Evolutionary conservation across 92 coral and sea anemone species (phyloP), one percentile per base, ranked within the genome.

Genomic region (Siderastrea siderea): DNA sequence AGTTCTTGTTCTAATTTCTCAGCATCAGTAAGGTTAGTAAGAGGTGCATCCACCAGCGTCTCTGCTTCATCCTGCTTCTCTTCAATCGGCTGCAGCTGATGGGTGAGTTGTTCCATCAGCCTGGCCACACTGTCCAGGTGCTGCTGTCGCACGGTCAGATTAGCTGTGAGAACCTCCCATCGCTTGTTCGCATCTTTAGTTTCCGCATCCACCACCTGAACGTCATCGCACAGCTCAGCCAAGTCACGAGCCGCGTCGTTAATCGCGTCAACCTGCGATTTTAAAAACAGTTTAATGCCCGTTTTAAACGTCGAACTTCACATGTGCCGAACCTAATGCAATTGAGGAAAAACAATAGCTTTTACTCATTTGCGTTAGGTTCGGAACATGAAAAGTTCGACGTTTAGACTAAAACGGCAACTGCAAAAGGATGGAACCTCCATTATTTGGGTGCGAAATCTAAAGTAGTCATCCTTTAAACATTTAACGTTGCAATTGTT

Each of bases 131-230:
- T 88, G 43, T 92, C 93, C 60, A 95, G 61, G 69, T 92, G 98
- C 13, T 90, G 86, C 71, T 96, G 95, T 55, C 94, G 87, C 7
- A 63, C 91, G 5, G 87, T 89, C 86, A 97, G 86, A 73, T 91
- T 94, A 49, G 83, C 96, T 69, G 89, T 81, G 60, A 97, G 69
- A 2, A 93, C 92, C 48, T 93, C 76, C 99, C 98, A 97, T 15
- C 99, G 95, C 80, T 93, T 93, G 82, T 95, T 95, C 15, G 94
- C 84, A 83, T 92, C 99, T 78, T 97, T 97, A 7, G 90, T 82
- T 85, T 97, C 98, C 9, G 99, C 97, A 83, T 97, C 93, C n/a
- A 95, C 91, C 64, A 97, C 98, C 66, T 96, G 94, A 0, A 94
- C 94, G 59, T 97, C 96, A 55, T 97, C 99, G 49, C 98, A 96